These are phyloP conservation scores for Myotis brandtii DNA, from an alignment of 2,113 vertebrate genomes.

Conservation along the genomic window DNA sequence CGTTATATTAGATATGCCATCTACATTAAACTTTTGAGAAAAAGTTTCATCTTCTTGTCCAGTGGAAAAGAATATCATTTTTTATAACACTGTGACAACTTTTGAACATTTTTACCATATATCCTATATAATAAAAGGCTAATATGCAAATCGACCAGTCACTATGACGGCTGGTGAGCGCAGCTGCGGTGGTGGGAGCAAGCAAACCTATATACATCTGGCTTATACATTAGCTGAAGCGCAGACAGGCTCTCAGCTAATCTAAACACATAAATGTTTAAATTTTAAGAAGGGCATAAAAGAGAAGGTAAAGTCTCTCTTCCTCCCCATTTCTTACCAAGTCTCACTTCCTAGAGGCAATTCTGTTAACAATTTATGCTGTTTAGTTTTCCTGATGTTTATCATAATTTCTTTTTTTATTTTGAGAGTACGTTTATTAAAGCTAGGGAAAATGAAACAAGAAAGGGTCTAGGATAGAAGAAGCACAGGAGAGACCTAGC, in stretches of 20 bases:
- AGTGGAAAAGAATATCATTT: neutral
- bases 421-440: too few relatives aligned
- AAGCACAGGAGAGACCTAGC: too few relatives aligned
- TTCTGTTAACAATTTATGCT: neutral
- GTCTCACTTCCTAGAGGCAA: neutral
- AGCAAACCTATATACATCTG: too few relatives aligned
- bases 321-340: slow-evolving; percentile 5
- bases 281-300: neutral
- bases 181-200: too few relatives aligned
- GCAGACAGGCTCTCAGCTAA: too few relatives aligned
- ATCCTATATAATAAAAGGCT: neutral
- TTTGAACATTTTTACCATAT: neutral
- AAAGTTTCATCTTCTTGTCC: neutral
- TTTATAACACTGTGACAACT: neutral
- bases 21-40: neutral
- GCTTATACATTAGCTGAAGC: too few relatives aligned
- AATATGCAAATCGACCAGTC: too few relatives aligned
- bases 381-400: neutral
- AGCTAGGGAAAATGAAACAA: too few relatives aligned
- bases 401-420: neutral
- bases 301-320: neutral
- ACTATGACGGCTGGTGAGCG: too few relatives aligned
- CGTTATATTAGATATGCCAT: neutral
- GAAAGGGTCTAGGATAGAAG: too few relatives aligned
- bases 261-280: neutral